Base-by-base conservation (phyloP, 2,888 invertebrate genomes). In the Melanostoma mellinum region DNA sequence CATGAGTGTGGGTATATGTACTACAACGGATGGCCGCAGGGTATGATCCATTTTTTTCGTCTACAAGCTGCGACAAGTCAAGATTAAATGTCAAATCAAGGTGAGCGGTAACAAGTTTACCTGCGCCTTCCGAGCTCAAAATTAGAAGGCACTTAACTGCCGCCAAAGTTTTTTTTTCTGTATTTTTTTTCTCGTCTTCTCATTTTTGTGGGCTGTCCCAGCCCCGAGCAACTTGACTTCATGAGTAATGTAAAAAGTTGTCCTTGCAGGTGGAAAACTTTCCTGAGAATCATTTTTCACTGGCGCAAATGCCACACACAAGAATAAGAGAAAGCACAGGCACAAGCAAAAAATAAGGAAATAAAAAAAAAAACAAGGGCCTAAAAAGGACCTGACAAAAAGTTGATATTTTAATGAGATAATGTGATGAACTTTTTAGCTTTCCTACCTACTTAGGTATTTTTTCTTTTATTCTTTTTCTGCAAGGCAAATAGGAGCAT, bases 141-240 rank as follows among this genome's bases (percentile, higher is more conserved):
- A 79, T 84, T 84, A 84, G 84, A 79, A 79, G 84, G 84, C 84
- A 84, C 84, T 84, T 84, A 84, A 84, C 84, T 84, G 84, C 84
- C 79, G 79, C 74, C 36, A 79, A 84, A 84, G 84, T 84, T 84
- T 78, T 35, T 44, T 61, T 65, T 74, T 56, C 10, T 50, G 69
- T 6, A 44, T 30, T 42, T 20, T 52, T 63, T 56, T 68, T 63
- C n/a, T 56, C 20, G 30, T 32, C 50, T 38, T 3, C 20, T n/a
- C 9, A 35, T 10, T 33, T 6, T n/a, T 48, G 9, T 10, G 6
- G n/a, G 8, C 30, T 32, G 20, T 10, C 52, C 8, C 36, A 36
- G 32, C 10, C 42, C 40, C 50, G 10, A 20, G 20, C 20, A 20
- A 20, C 20, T 36, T 6, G 52, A 55, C 20, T 32, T 38, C 33